Evolutionary conservation across 2,113 vertebrate species (phyloP).

Genomic region (Talpa occidentalis): DNA sequence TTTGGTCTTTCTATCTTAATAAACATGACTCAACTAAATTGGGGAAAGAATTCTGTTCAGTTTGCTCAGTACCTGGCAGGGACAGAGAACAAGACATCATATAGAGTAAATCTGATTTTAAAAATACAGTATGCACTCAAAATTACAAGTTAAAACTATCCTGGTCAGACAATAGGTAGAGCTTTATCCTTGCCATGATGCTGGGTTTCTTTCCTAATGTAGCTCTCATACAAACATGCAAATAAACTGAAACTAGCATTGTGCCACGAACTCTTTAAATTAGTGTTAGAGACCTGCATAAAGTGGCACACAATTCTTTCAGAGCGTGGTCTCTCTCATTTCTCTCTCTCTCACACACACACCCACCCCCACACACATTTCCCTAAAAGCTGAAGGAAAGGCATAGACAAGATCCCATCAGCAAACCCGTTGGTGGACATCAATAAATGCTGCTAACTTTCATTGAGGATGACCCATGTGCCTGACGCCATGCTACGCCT

Average conservation of each 20-base stretch:
- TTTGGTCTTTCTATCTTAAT: not conserved
- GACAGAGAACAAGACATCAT: not conserved
- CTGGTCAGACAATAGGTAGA: not conserved
- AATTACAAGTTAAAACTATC: not conserved
- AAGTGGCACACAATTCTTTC: not conserved
- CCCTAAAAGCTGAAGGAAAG: conserved; percentile 31
- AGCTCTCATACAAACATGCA: not conserved
- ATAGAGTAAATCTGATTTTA: not conserved
- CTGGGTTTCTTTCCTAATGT: not conserved
- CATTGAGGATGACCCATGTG: not conserved
- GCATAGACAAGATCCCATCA: not conserved
- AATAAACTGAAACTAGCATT: not conserved
- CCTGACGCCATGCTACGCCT: not conserved
- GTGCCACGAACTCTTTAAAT: conserved; percentile 36
- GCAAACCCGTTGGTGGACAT: not conserved
- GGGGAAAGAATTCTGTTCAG: conserved; percentile 12
- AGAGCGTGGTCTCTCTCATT: not conserved
- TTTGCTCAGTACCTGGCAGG: not conserved
- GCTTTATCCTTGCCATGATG: not conserved
- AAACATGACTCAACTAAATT: not conserved
- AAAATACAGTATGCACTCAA: not conserved
- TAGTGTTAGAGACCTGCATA: not conserved
- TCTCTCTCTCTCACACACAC: not conserved
- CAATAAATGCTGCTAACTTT: not conserved
- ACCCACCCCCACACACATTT: not conserved